Evolutionary conservation across 2,797 vertebrate genomes (phyloP), one percentile per base, ranked within the genome.

Genomic region (Lithobates sylvaticus): DNA sequence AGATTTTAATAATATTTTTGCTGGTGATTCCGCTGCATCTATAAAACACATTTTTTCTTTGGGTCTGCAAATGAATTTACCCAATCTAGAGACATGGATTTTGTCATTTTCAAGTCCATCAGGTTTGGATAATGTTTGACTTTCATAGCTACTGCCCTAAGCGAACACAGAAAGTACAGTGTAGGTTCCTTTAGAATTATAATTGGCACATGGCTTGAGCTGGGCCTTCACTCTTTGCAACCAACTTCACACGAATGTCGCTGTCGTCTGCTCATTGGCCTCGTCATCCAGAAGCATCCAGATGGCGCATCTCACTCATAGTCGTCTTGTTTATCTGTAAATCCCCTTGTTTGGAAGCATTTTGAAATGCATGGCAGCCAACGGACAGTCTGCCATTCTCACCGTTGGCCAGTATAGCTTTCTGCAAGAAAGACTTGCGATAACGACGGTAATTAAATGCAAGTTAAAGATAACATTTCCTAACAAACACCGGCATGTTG

Each of bases 391-490:
- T 29, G 32, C 29, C 3, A 73, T 76, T 67, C 50, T 18, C 15
- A 68, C 73, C 32, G n/a, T 64, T 65, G 80, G 74, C 70, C 47
- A 10, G 39, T 10, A 27, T 54, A 54, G 15, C 32, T 47, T 16
- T 79, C 61, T 83, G 21, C 27, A 4, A 69, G 79, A 58, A 44
- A 7, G 73, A 64, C 61, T 47, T 72, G 34, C 34, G 85, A 86
- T 86, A 86, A 86, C 76, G 58, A 13, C 3, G 23, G 85, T 86
- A 86, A 83, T 86, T 86, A 86, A 83, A 86, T 78, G 80, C 18
- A 34, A 39, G 6, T 23, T 16, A 65, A 21, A 83, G 79, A 86
- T 83, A 83, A 81, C 74, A 23, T 64, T 27, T n/a, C 9, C 47
- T 71, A 69, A 64, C 73, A 82, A 70, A 81, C 76, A 42, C 78